Evolutionary conservation across 1,140 invertebrate genomes (phyloP).

Genomic region (Radopholus similis): DNA sequence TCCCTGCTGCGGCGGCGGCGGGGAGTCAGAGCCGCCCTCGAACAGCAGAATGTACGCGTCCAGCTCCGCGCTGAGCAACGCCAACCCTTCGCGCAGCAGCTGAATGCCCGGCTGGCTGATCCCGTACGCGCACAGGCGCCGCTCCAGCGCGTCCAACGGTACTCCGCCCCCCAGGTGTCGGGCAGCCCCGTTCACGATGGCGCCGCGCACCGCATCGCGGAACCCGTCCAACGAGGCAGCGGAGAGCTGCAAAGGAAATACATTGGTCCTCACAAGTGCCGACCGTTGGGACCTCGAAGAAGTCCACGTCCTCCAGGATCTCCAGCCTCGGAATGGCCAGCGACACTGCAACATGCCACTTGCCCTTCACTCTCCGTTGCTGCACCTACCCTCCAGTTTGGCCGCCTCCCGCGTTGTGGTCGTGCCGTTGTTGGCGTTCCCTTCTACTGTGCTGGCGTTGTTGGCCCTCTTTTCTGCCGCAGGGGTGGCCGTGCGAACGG

Average conservation of each 20-base stretch:
- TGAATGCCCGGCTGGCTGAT: slow-evolving; percentile 22
- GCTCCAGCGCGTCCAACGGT: neutral
- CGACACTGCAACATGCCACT: slow-evolving; percentile 13
- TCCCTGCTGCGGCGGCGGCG: neutral
- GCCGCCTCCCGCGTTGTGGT: neutral
- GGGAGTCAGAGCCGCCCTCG: slow-evolving; percentile 19
- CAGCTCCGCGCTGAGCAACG: slow-evolving; percentile 32
- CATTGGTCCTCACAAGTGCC: no score
- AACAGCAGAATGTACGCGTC: slow-evolving; percentile 46
- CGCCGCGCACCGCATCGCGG: slow-evolving; percentile 29
- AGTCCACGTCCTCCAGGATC: slow-evolving; percentile 41
- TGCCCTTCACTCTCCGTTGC: neutral
- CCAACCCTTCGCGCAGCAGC: slow-evolving; percentile 30
- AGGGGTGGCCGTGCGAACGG: neutral
- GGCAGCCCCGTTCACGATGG: slow-evolving; percentile 32
- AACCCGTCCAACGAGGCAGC: slow-evolving; percentile 21
- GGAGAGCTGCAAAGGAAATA: neutral
- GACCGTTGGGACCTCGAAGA: slow-evolving; percentile 39
- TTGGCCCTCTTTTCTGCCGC: neutral
- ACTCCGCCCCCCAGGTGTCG: slow-evolving; percentile 17
- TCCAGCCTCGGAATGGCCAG: slow-evolving; percentile 26
- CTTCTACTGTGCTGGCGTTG: neutral
- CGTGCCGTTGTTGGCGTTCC: neutral
- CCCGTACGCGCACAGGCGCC: slow-evolving; percentile 22
- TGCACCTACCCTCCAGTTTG: neutral